Base-by-base conservation (phyloP, 2,888 invertebrate species). In the Bombyx huttoni region DNA sequence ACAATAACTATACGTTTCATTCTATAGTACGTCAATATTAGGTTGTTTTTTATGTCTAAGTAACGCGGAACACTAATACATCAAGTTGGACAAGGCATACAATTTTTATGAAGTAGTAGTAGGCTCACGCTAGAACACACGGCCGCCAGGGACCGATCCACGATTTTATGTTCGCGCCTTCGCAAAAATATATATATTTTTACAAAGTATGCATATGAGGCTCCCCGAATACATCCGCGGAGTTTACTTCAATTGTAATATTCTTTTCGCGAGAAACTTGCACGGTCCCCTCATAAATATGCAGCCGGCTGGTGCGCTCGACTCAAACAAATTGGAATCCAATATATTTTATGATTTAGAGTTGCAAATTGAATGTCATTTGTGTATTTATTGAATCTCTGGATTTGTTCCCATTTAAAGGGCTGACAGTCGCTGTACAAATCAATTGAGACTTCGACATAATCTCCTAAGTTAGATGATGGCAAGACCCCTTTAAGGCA, bases 191-290 rank as follows among this genome's bases (percentile, higher is more conserved):
- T 24, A 70, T 73, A 78, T 76, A 75, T 78, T 76, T 75, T 73
- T 69, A 71, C 75, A 73, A 78, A 79, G 72, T 79, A 78, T 77
- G 74, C 70, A 76, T 76, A 73, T 63, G 68, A 75, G 66, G 63
- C 64, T 57, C 56, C 49, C 51, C 56, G 62, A 62, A 66, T 61
- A 67, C 65, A 64, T 64, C 65, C 56, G 54, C 57, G 52, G 58
- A 65, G 61, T 63, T 61, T 61, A 60, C 59, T 64, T 54, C 58
- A 59, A 61, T 61, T 56, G 52, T 58, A 57, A 66, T 64, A 67
- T 68, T 67, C 59, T 57, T 54, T 58, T 58, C 55, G 51, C 50
- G 51, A 54, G 54, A 54, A 63, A 64, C 62, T 63, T 62, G 58
- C 54, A 60, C 54, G 57, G 57, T 58, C 56, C 57, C 58, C 62